These are phyloP conservation scores for Sebastes matsubarae DNA, from an alignment of 2,797 vertebrate species.

Conservation along the genomic window DNA sequence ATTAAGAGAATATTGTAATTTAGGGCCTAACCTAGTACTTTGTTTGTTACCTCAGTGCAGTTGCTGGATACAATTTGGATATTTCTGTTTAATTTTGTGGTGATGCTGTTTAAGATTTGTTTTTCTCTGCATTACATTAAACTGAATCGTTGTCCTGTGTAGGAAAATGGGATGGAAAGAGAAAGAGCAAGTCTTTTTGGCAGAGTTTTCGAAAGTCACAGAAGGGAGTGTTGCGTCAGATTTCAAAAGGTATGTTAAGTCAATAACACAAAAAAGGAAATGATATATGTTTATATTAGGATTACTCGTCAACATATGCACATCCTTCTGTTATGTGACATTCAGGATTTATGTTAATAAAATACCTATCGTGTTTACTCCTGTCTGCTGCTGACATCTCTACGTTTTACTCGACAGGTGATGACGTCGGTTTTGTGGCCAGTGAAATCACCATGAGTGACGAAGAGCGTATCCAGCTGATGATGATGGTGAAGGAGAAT, in stretches of 20 bases:
- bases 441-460: conserved; percentile 99
- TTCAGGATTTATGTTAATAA: neutral
- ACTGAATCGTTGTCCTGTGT: neutral
- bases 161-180: conserved; percentile 96
- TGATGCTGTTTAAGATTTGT: conserved; percentile 14
- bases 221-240: conserved; percentile 90
- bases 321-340: neutral
- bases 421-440: conserved; percentile 95
- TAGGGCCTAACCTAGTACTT: neutral
- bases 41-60: neutral
- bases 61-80: neutral
- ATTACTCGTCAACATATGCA: too few species aligned
- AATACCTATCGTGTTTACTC: neutral
- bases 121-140: neutral
- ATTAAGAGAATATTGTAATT: neutral
- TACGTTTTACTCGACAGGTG: conserved; percentile 80
- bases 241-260: conserved; percentile 88
- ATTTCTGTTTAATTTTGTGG: neutral
- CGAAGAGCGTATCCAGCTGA: conserved; percentile 97
- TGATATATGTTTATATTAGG: too few species aligned
- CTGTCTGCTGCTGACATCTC: neutral
- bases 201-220: conserved; percentile 94
- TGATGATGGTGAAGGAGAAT: conserved; percentile 99
- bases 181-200: conserved; percentile 97
- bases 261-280: neutral